Percentiles rank a stretch among this genome's conserved stretches.
phyloP scores from a whole-genome alignment of 2,797 vertebrate species.

The Coregonus ussuriensis region DNA sequence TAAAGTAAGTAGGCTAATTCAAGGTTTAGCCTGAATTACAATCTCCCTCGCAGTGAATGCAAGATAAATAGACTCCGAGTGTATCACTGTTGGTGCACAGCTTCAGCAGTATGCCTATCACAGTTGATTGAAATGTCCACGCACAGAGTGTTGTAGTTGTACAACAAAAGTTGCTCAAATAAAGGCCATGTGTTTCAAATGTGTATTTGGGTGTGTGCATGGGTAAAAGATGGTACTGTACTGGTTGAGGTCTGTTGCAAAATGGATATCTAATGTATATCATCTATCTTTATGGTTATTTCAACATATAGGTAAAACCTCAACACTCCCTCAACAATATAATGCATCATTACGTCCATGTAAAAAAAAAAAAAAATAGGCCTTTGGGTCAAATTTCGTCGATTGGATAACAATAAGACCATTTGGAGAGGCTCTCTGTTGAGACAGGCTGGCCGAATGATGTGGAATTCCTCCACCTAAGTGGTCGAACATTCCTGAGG shows the following conservation, averaged over 20 bases:
- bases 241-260: neutral
- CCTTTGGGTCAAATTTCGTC: neutral
- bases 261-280: too few relatives aligned
- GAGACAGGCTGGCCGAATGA: constrained; percentile 22
- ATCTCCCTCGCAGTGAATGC: constrained; percentile 16
- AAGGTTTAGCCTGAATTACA: constrained; percentile 5
- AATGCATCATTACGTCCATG: neutral
- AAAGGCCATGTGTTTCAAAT: neutral
- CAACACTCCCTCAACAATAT: neutral
- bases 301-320: neutral
- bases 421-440: neutral
- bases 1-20: neutral
- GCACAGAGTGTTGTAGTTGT: neutral
- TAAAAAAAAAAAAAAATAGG: constrained; percentile 3
- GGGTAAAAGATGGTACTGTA: neutral
- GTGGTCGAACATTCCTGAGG: constrained; percentile 80
- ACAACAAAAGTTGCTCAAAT: neutral
- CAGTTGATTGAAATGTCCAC: neutral
- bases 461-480: constrained; percentile 72
- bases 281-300: neutral
- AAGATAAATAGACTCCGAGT: neutral
- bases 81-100: neutral
- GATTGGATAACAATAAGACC: constrained; percentile 4
- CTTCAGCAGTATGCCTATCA: neutral
- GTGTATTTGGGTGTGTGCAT: neutral